Percentiles rank a stretch among this genome's conserved stretches.
phyloP scores from a whole-genome alignment of 2,797 vertebrate species.

The Adrianichthys oophorus region DNA sequence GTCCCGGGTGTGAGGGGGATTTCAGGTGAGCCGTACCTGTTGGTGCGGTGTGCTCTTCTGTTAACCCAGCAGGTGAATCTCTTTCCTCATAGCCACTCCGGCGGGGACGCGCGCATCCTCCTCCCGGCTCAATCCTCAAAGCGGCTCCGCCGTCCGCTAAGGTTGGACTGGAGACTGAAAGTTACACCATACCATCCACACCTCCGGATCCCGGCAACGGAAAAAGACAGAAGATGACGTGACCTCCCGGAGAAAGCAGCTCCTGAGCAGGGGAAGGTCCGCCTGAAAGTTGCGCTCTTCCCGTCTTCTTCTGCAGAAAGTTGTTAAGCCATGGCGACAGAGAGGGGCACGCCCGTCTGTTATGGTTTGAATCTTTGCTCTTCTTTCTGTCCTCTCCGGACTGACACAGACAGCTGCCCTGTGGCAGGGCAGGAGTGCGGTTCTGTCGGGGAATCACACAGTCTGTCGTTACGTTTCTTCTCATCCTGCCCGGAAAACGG shows the following conservation, averaged over 20 bases:
- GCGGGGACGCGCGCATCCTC: constrained; percentile 63
- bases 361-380: neutral
- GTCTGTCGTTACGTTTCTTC: constrained; percentile 54
- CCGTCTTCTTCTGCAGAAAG: constrained; percentile 40
- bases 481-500: constrained; percentile 29
- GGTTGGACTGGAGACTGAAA: constrained; percentile 51
- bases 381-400: constrained; percentile 20
- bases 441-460: constrained; percentile 47
- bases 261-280: constrained; percentile 37
- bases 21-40: constrained; percentile 69
- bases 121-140: constrained; percentile 42
- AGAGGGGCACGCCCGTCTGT: constrained; percentile 28
- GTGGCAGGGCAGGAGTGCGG: constrained; percentile 60
- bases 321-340: constrained; percentile 36
- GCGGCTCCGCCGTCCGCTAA: constrained; percentile 49
- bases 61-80: constrained; percentile 68
- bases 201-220: constrained; percentile 18
- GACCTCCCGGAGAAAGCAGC: constrained; percentile 33
- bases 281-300: constrained; percentile 61
- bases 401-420: constrained; percentile 21
- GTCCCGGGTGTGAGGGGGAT: constrained; percentile 3
- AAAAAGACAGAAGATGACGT: constrained; percentile 15
- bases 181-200: constrained; percentile 65
- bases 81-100: constrained; percentile 71
- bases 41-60: constrained; percentile 71